Percentiles rank a stretch among this genome's conserved stretches.
Conservation (phyloP, 2,797 vertebrate species). For the Clamator glandarius region DNA sequence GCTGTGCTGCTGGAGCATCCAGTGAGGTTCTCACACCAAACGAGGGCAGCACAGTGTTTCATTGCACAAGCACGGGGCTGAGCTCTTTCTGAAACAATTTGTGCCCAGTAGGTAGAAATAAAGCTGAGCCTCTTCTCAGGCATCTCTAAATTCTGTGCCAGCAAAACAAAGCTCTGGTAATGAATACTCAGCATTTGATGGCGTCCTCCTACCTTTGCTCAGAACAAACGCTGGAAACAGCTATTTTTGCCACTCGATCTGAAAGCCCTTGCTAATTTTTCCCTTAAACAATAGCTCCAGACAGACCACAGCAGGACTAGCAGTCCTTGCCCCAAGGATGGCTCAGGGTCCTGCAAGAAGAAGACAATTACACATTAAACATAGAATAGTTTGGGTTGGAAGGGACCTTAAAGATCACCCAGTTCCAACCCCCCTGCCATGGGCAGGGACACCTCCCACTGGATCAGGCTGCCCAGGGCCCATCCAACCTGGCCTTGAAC, state of each 20-base stretch:
- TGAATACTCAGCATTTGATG: neutral
- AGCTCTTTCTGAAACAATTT: neutral
- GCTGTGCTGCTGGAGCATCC: neutral
- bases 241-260: neutral
- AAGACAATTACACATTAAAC: neutral
- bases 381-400: too few species aligned
- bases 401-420: too few species aligned
- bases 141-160: neutral
- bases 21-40: neutral
- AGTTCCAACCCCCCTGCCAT: too few species aligned
- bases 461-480: too few species aligned
- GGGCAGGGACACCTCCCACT: too few species aligned
- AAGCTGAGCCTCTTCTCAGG: neutral
- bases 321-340: neutral
- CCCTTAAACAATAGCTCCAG: neutral
- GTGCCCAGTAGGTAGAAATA: neutral
- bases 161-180: neutral
- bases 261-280: neutral
- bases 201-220: neutral
- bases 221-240: neutral
- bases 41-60: rapidly evolving
- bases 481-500: too few species aligned
- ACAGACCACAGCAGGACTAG: neutral
- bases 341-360: neutral
- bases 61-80: neutral